Base-by-base conservation (phyloP, 2,888 invertebrate genomes). In the Drosophila algonquin region DNA sequence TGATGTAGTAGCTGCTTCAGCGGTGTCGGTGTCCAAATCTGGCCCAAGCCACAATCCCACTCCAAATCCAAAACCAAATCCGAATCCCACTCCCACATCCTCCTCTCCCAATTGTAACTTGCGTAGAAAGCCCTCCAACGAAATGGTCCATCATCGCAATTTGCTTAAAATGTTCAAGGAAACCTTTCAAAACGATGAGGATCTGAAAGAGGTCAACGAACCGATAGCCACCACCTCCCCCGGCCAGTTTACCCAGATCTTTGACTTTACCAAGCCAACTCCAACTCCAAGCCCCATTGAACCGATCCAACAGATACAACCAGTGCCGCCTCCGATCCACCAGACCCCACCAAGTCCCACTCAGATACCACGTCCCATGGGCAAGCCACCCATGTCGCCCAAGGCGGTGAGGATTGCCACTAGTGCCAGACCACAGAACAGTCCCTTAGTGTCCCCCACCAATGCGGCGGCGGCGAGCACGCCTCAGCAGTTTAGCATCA, bases 101-200 rank as follows among this genome's bases (percentile, higher is more conserved):
- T 12, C 50, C 21, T 21, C 48, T 45, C 30, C 54, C 50, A 71
- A 62, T 63, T 82, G 83, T 77, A 89, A 81, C 81, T 84, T 90
- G 76, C 79, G 84, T 71, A 87, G 90, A 76, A 90, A 90, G 74
- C 89, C 90, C 56, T 90, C 90, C 61, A 89, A 89, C 67, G 90
- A 91, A 81, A 91, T 91, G 87, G 87, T 91, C 48, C 91, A 91
- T 77, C 90, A 90, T 50, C 90, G 90, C 30, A 91, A 91, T 76
- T 76, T 91, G 54, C 75, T 91, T 18, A 90, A 87, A 89, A 91
- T 91, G 81, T 91, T 91, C 57, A 91, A 91, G 63, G 89, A 91
- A 35, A 91, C 91, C 45, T 91, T 91, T 78, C 86, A 90, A 56
- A 90, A 83, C 70, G 90, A 90, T 32, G 79, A 81, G n/a, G 86